These are phyloP conservation scores for Brachymystax lenok DNA, from an alignment of 2,797 vertebrate species.

Conservation along the genomic window DNA sequence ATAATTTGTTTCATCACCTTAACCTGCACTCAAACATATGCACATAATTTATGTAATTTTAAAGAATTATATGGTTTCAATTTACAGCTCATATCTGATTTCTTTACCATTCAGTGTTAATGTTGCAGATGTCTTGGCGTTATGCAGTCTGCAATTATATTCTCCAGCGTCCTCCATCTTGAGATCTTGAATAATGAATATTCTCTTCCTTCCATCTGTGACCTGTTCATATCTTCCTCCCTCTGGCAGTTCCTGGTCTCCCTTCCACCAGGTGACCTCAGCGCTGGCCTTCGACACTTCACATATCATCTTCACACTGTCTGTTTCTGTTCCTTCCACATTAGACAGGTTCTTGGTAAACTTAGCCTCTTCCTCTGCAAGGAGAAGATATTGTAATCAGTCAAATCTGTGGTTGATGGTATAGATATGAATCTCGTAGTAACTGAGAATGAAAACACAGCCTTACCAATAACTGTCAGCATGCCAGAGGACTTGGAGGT, in stretches of 20 bases:
- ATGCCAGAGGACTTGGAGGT: slow-evolving; percentile 88
- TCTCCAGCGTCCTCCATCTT: slow-evolving; percentile 85
- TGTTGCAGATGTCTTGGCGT: slow-evolving; percentile 81
- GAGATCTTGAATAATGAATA: slow-evolving; percentile 87
- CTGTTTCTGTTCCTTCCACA: slow-evolving; percentile 89
- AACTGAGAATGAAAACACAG: slow-evolving; percentile 8
- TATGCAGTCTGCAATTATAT: slow-evolving; percentile 89
- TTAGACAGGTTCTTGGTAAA: slow-evolving; percentile 96
- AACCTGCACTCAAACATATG: slow-evolving; percentile 62
- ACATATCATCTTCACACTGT: slow-evolving; percentile 92
- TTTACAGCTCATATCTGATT: slow-evolving; percentile 52
- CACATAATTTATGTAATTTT: too few relatives aligned
- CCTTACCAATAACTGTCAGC: slow-evolving; percentile 91
- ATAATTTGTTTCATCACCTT: background rate
- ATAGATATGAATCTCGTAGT: too few relatives aligned
- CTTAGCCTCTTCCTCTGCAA: slow-evolving; percentile 90
- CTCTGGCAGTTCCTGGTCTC: slow-evolving; percentile 89
- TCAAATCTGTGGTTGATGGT: background rate
- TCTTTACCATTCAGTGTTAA: slow-evolving; percentile 89
- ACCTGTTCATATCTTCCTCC: slow-evolving; percentile 92
- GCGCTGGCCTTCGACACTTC: slow-evolving; percentile 91
- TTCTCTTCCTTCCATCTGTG: slow-evolving; percentile 87
- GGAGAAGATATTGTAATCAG: background rate
- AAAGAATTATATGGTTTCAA: slow-evolving; percentile 14
- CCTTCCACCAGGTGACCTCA: slow-evolving; percentile 90